A percentile compares a stretch with the other conserved stretches of the same genome.
phyloP scores from a whole-genome alignment of 2,888 invertebrate species.

The Drosophila parthenogenetica region DNA sequence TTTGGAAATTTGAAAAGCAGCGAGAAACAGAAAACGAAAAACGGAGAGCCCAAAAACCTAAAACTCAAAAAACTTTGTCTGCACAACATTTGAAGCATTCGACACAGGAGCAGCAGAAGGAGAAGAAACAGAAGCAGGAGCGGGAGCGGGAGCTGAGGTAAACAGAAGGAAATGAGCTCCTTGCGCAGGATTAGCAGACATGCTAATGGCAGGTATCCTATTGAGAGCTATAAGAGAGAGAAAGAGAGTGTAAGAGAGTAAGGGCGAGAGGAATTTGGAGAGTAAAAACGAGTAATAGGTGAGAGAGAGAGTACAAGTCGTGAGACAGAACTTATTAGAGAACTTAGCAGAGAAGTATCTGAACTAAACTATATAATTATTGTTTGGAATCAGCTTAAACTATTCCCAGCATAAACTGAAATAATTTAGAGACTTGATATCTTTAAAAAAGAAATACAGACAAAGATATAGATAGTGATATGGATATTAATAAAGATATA shows the following conservation, averaged over 20 bases:
- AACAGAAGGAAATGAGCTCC: conserved; percentile 11
- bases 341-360: background rate
- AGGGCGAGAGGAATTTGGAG: background rate
- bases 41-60: conserved; percentile 3
- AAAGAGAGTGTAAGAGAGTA: background rate
- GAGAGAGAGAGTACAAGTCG: background rate
- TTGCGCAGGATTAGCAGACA: conserved; percentile 37
- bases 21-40: conserved; percentile 4
- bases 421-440: too few species aligned
- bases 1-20: conserved; percentile 1
- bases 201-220: conserved; percentile 23
- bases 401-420: too few species aligned
- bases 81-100: conserved; percentile 42
- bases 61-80: background rate
- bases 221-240: background rate
- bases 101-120: conserved; percentile 45
- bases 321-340: background rate
- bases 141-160: background rate
- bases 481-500: background rate
- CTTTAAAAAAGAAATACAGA: background rate
- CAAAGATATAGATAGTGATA: background rate
- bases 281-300: background rate
- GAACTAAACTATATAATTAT: too few species aligned
- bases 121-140: background rate
- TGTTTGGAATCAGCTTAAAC: too few species aligned